Evolutionary conservation across 2,113 vertebrate species (phyloP), one percentile per base, ranked within the genome.

Genomic region (Garra rufa): DNA sequence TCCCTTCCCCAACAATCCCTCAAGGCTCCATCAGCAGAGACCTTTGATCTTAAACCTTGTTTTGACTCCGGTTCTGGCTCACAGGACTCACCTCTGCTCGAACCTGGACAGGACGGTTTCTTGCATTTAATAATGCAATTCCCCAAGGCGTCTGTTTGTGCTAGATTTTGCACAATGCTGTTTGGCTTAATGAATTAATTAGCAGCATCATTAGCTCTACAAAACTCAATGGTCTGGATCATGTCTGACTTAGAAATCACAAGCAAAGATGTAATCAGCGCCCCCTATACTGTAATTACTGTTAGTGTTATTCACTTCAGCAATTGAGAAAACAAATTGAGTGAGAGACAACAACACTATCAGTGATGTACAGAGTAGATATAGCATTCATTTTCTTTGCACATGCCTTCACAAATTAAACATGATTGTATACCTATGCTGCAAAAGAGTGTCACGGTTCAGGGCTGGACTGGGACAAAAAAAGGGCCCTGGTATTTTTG

Each of bases 161-260:
- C 24, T 61, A 34, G 21, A 28, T 80, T 71, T 80, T 80, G 50
- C 48, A 46, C 76, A 46, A 70, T 78, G 41, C 55, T 74, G 67
- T 81, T 81, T 63, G 34, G 38, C 48, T 61, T 87, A 87, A 84
- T 87, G 69, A 84, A 84, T 84, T 76, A 87, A 81, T 84, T 84
- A 87, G 83, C 73, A 63, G 82, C 61, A 84, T 87, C 82, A 74
- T 87, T 87, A 87, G 77, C 70, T 75, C 46, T 26, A 57, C 76
- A 63, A 75, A 71, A 79, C 70, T 87, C 82, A 87, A 84, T 84
- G 85, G 83, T 87, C 82, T 83, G 69, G 19, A 81, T 81, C 82
- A 1, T 87, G 76, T 84, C 59, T 75, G 71, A 74, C 81, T 69
- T 83, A 83, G 59, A 84, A 85, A 81, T 87, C 71, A 84, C 69